Evolutionary conservation across 2,888 invertebrate genomes (phyloP), one percentile per base, ranked within the genome.

Genomic region (Drosophila macrospina): DNA sequence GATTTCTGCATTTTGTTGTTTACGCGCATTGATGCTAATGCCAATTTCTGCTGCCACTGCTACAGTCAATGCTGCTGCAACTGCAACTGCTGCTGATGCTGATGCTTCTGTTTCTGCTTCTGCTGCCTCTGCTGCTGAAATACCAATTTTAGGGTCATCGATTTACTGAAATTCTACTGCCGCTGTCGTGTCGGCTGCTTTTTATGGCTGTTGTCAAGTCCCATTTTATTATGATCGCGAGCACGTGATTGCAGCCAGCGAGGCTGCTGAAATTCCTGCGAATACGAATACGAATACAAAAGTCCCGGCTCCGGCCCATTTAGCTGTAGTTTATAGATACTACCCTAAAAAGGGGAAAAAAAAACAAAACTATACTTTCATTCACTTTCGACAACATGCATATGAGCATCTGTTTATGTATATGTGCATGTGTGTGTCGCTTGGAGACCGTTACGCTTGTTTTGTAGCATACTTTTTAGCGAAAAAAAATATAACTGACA

Each of bases 1-100:
- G 69, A 78, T 69, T 78, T 69, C 61, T 51, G 68, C 65, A 63
- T 67, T 69, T 70, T 72, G 69, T 81, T 85, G 81, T 80, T 87
- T 78, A 69, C 75, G 70, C 81, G 75, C 86, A 68, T 65, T 85
- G 82, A 68, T 70, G 72, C 75, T 72, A 70, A 80, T 75, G 82
- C 79, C 79, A 69, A 77, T 39, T 65, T 71, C 59, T 59, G 51
- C 16, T 59, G 66, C 11, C 36, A 44, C 45, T 48, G 20, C 37
- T 39, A 45, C 24, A 44, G 20, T 20, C 20, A 20, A 28, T 7
- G 28, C 28, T 28, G 5, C 7, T 8, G 8, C 28, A 39, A 4
- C 28, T 41, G 32, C 28, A 6, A 2, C 16, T 26, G 26, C 32
- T 44, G 50, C 56, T 61, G 56, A 52, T 45, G 5, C 28, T 41